phyloP scores from a whole-genome alignment of 2,113 vertebrate species.

The Peromyscus leucopus region DNA sequence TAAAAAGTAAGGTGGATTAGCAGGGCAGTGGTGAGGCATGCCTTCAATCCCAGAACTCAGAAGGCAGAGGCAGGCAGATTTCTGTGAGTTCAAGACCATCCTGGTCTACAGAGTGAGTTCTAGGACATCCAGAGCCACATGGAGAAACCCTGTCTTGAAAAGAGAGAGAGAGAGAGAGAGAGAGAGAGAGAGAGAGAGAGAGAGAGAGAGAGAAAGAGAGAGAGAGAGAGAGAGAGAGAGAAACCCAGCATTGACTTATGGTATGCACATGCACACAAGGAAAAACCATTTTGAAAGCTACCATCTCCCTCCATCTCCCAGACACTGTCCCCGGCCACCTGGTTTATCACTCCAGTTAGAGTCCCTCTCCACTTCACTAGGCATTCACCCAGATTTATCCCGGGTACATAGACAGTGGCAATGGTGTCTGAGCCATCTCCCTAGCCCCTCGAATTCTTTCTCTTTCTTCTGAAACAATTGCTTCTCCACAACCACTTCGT shows the following conservation, averaged over 20 bases:
- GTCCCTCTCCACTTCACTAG: background rate
- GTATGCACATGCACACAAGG: background rate
- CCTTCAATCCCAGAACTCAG: background rate
- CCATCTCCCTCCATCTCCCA: background rate
- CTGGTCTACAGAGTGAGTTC: background rate
- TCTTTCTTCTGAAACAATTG: background rate
- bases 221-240: background rate
- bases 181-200: background rate
- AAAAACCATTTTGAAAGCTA: background rate
- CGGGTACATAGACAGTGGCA: background rate
- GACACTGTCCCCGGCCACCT: background rate
- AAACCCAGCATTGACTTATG: background rate
- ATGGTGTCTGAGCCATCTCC: background rate
- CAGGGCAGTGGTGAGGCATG: rapidly evolving
- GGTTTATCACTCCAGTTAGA: background rate
- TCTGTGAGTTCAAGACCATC: background rate
- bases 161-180: no score
- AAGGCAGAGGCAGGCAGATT: background rate
- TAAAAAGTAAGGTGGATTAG: background rate
- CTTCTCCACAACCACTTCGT: constrained; percentile 4
- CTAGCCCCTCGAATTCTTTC: background rate
- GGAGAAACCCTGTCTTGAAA: background rate
- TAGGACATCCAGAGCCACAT: background rate
- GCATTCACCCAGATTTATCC: background rate
- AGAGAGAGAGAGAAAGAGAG: no score